Evolutionary conservation across 2,113 vertebrate species (phyloP), one percentile per base, ranked within the genome.

Genomic region (Potamarius usumacintae): DNA sequence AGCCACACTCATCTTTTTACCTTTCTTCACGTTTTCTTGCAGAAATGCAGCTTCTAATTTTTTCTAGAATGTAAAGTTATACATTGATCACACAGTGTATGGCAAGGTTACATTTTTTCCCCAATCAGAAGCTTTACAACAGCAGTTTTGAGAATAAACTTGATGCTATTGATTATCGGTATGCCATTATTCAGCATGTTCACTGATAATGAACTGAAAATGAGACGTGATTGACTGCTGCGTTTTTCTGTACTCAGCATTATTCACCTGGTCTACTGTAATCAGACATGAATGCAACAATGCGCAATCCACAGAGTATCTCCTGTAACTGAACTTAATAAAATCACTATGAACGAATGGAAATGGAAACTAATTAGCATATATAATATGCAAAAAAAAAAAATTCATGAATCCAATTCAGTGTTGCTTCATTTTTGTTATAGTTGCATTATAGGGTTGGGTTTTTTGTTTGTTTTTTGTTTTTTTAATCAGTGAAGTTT

Each of bases 401-500:
- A 7, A 42, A 50, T 76, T 62, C 7, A 27, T 62, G 22, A 77
- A 77, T 62, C 55, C 4, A 67, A 5, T 71, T 71, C 52, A 6
- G 8, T 71, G 25, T 84, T 72, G 48, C 15, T 42, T 84, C 6
- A 11, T 84, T 71, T 84, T 84, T 67, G 58, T 20, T 65, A 63
- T 65, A 65, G 17, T 42, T 82, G 17, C 1, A 18, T 7, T 34
- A 74, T 11, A 74, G 71, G 11, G 20, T 42, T 67, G 18, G 34
- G 34, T 34, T 34, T 34, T 34, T 34, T 34, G 34, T 34, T 34
- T 34, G 34, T 34, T 72, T 18, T 1, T 34, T 69, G 27, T 27
- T n/a, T 12, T 30, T 69, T 15, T 34, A 72, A 42, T 34, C 30
- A 8, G 6, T 71, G 17, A 34, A 9, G 18, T 20, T 74, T 74